These are phyloP conservation scores for Eidolon dupreanum DNA, from an alignment of 2,797 vertebrate species.

Conservation along the genomic window DNA sequence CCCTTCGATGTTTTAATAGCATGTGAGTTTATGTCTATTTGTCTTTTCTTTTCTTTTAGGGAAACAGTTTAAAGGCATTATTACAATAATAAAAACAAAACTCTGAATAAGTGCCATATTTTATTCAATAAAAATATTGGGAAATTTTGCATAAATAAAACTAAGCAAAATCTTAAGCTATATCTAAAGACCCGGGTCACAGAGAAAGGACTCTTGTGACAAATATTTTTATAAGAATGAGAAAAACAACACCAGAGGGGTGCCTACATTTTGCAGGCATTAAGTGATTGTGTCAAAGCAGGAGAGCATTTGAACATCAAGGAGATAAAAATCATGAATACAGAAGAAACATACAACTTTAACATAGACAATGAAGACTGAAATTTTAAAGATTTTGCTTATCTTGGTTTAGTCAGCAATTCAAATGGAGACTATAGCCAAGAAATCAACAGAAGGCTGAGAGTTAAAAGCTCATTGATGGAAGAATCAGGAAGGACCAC, in stretches of 20 bases:
- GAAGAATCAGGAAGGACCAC: neutral
- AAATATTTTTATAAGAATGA: neutral
- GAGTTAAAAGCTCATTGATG: neutral
- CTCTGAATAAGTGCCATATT: neutral
- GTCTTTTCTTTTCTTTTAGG: neutral
- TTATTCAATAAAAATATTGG: neutral
- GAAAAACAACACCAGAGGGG: neutral
- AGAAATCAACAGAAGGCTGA: neutral
- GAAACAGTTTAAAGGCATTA: neutral
- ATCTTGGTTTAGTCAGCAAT: neutral
- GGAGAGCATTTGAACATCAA: neutral
- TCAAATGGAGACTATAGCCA: neutral
- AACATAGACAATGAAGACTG: neutral
- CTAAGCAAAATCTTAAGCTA: neutral
- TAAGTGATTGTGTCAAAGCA: neutral
- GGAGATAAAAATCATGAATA: neutral
- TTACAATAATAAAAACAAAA: neutral
- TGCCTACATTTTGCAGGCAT: neutral
- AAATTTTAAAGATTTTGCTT: neutral
- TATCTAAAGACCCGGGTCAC: neutral
- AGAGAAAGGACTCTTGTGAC: neutral
- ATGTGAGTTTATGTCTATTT: neutral
- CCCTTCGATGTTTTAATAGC: neutral
- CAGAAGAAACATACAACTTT: neutral
- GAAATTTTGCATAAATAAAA: neutral